Conservation (phyloP, 2,113 vertebrate species). For the Ammodramus savannarum region DNA sequence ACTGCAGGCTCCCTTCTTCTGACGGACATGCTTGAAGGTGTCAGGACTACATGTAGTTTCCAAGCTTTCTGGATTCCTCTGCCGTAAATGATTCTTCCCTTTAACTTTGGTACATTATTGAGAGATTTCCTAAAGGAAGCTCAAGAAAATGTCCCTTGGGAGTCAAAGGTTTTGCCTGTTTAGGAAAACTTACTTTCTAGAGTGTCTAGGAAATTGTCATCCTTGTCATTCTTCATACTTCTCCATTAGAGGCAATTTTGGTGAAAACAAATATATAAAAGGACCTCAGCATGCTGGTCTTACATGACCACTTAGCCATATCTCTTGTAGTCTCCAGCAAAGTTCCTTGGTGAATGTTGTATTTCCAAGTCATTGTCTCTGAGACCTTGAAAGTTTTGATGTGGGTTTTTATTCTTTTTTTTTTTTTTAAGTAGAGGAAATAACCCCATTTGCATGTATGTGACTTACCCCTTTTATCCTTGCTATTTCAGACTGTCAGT, state of each 20-base stretch:
- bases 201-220: background rate
- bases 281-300: background rate
- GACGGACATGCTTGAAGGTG: background rate
- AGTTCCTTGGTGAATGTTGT: background rate
- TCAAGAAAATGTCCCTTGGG: background rate
- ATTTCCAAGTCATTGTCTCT: background rate
- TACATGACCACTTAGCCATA: background rate
- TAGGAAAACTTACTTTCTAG: background rate
- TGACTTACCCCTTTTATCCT: background rate
- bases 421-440: background rate
- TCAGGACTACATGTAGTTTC: background rate
- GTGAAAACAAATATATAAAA: background rate
- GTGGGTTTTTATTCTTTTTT: fast-evolving
- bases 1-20: background rate
- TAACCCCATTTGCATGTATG: background rate
- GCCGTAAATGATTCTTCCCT: background rate
- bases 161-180: background rate
- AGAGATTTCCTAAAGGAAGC: background rate
- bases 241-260: background rate
- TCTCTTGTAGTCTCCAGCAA: background rate
- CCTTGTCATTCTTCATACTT: background rate
- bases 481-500: background rate
- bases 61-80: background rate
- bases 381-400: background rate
- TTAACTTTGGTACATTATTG: background rate